Percentiles rank a stretch among this genome's conserved stretches.
These are phyloP conservation scores for Elymnias hypermnestra DNA, from an alignment of 1,140 invertebrate species.

Conservation along the genomic window DNA sequence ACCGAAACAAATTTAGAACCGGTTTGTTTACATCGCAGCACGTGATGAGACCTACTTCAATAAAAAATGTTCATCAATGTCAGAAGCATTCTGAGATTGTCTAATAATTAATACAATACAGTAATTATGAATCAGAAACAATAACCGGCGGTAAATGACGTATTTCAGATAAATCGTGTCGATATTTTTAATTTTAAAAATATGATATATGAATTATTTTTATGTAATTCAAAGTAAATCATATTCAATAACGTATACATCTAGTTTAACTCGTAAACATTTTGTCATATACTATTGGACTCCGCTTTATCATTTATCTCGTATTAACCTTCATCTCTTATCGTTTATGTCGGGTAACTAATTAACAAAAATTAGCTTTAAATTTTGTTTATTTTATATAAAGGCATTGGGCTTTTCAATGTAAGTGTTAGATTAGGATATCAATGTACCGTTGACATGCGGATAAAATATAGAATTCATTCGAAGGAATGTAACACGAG, in stretches of 20 bases:
- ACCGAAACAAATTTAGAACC: slow-evolving; percentile 38
- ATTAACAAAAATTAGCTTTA: background rate
- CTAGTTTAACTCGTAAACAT: too few species aligned
- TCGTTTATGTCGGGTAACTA: background rate
- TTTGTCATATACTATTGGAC: too few species aligned
- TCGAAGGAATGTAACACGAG: too few species aligned
- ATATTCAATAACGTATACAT: too few species aligned
- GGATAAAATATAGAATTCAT: too few species aligned
- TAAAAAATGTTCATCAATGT: slow-evolving; percentile 6
- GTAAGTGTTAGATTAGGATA: too few species aligned
- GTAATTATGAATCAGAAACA: slow-evolving; percentile 16
- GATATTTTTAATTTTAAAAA: too few species aligned
- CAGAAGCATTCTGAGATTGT: too few species aligned
- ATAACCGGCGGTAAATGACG: slow-evolving; percentile 21
- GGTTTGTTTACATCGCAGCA: slow-evolving; percentile 69
- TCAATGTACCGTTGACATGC: too few species aligned
- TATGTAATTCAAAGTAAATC: too few species aligned
- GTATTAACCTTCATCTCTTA: slow-evolving; percentile 9
- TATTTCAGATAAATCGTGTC: too few species aligned
- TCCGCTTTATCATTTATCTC: slow-evolving; percentile 7
- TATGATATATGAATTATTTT: too few species aligned
- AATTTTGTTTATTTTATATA: background rate
- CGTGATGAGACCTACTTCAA: slow-evolving; percentile 39
- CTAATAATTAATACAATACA: background rate
- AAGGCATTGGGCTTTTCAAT: background rate